Base-by-base conservation (phyloP, 2,113 vertebrate genomes). In the Caranx ignobilis region DNA sequence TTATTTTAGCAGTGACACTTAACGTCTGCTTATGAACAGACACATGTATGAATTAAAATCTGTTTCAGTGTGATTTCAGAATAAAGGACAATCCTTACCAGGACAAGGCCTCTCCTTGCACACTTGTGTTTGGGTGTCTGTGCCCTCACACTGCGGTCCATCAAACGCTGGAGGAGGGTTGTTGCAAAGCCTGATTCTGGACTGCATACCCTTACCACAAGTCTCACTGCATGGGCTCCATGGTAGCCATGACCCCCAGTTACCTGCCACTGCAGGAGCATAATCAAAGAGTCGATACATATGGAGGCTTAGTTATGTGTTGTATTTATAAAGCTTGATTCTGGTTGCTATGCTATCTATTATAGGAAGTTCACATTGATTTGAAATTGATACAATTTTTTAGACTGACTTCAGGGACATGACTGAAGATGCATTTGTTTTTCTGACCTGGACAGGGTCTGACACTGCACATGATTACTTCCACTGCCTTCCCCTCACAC, bases 371-470 rank as follows among this genome's bases (percentile, higher is more conserved):
- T n/a, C 10, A 34, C 32, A 18, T 35, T 26, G 26, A 26, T 26
- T 26, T 26, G 26, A 26, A 26, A 26, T 26, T 26, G 26, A 26
- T 26, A 26, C 26, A 26, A 26, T 26, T 1, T 26, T 26, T 26
- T 26, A 26, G 26, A 26, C 26, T 26, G 26, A 26, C 26, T 26
- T 26, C 26, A 26, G 26, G 26, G 26, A 26, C 26, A 26, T 26
- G 26, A 26, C 26, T 26, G 26, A 43, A 68, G 73, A 37, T 0
- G 2, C 11, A 21, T 67, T 8, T 56, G 41, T 5, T 70, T 70
- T 35, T n/a, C 89, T 94, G 72, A 99, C 98, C 97, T 88, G 98
- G 98, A 79, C 98, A 99, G 3, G 96, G 97, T 43, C 93, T 93
- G 3, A 95, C 45, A 45, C 95, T 97, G 79, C 98, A 99, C 91